phyloP scores from a whole-genome alignment of 2,113 vertebrate species.

The Alethe diademata region DNA sequence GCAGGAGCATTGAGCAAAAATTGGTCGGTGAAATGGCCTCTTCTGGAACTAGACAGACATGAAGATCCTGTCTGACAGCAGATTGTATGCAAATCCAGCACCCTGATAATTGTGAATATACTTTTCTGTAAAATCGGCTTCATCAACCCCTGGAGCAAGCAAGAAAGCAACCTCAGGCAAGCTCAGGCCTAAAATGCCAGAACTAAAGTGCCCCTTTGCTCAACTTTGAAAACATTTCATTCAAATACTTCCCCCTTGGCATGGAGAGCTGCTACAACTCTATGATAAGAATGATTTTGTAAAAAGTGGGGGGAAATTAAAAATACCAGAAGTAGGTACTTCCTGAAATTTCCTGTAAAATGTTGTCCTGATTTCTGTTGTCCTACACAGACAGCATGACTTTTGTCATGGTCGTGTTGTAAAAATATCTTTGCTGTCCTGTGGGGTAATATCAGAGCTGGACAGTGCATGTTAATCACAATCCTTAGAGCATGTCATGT shows the following conservation, averaged over 20 bases:
- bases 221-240: neutral
- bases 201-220: neutral
- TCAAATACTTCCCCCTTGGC: neutral
- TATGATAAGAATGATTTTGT: neutral
- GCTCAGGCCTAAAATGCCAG: neutral
- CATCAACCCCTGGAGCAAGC: neutral
- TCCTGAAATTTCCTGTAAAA: neutral
- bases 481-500: neutral
- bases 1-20: neutral
- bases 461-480: neutral
- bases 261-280: neutral
- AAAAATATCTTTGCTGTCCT: neutral
- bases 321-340: neutral
- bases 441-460: neutral
- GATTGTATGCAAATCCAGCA: neutral
- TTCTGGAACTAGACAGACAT: neutral
- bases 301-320: neutral
- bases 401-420: neutral
- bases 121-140: neutral
- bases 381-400: neutral
- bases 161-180: neutral
- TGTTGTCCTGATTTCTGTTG: neutral
- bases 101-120: neutral
- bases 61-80: neutral
- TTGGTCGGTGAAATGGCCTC: neutral